Base-by-base conservation (phyloP, 2,113 vertebrate species). In the Paradoxurus hermaphroditus region DNA sequence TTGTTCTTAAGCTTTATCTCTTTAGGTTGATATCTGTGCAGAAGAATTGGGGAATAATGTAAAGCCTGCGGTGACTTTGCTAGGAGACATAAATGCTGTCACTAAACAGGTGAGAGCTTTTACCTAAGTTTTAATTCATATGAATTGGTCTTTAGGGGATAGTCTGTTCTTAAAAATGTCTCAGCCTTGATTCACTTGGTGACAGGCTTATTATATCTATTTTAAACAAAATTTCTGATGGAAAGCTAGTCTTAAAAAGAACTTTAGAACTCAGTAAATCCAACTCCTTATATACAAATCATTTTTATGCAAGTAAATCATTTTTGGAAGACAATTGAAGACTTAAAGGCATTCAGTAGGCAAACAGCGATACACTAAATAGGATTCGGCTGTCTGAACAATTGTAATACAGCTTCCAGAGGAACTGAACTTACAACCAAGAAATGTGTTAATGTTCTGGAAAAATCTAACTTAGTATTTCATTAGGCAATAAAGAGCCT, bases 1-100 rank as follows among this genome's bases (percentile, higher is more conserved):
- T 94, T 86, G 3, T 75, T 88, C 81, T 86, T 92, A 12, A 85
- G 46, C 14, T 51, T 90, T 68, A n/a, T 88, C 29, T 96, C 46
- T 97, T 62, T 59, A 99, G 99, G 98, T 99, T 96, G 99, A 99
- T 97, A 99, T 99, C 97, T 99, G 99, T 99, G 99, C 99, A 79
- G 99, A 99, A 98, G 99, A 99, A 98, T 97, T 99, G 96, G 99
- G 99, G n/a, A 99, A 99, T 98, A 99, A 99, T 7, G 99, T 99
- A 77, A 99, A 89, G 87, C 99, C 99, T 81, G 98, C 98, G 95
- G 99, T 98, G 95, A 98, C 98, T 96, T 99, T 99, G 79, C 98
- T 99, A 18, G 99, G 99, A 96, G 99, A 99, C 97, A 97, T 99
- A 97, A 99, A 98, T 3, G 96, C 99, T 0, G 98, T 99, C 78